Conservation (phyloP, 2,113 vertebrate species). For the Macquaria australasica region DNA sequence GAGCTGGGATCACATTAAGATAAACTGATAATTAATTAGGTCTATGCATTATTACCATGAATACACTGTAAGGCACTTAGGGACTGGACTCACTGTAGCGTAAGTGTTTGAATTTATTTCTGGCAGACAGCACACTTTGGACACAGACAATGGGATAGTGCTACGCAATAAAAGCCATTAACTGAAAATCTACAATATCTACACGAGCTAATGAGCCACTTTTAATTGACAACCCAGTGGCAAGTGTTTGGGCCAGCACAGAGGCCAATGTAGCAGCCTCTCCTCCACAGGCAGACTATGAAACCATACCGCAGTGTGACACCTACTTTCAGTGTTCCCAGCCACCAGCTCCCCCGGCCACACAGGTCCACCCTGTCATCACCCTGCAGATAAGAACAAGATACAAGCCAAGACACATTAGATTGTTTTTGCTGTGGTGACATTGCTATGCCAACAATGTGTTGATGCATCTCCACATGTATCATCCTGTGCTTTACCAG, state of each 20-base stretch:
- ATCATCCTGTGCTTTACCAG: background rate
- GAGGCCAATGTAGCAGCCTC: background rate
- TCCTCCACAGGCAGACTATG: conserved; percentile 7
- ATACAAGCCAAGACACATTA: conserved; percentile 8
- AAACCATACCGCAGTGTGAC: conserved; percentile 21
- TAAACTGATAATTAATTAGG: conserved; percentile 21
- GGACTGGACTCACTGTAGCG: background rate
- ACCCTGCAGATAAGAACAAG: conserved; percentile 56
- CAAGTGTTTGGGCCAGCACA: background rate
- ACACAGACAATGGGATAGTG: background rate
- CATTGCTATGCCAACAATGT: conserved; percentile 45
- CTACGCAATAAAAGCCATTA: conserved; percentile 28
- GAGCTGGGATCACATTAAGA: conserved; percentile 22
- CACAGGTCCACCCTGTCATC: conserved; percentile 61
- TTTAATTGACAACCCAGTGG: background rate
- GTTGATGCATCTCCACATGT: conserved; percentile 46
- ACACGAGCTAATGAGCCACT: background rate
- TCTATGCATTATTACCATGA: conserved; percentile 14
- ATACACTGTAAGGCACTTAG: conserved; percentile 20
- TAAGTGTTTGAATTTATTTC: conserved; percentile 10
- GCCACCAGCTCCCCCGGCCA: conserved; percentile 83
- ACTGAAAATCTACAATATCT: background rate
- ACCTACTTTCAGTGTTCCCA: conserved; percentile 79
- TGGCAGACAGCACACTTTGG: conserved; percentile 15
- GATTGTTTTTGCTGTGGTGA: conserved; percentile 15